Conservation (phyloP, 2,888 invertebrate species). For the Melanostoma mellinum region DNA sequence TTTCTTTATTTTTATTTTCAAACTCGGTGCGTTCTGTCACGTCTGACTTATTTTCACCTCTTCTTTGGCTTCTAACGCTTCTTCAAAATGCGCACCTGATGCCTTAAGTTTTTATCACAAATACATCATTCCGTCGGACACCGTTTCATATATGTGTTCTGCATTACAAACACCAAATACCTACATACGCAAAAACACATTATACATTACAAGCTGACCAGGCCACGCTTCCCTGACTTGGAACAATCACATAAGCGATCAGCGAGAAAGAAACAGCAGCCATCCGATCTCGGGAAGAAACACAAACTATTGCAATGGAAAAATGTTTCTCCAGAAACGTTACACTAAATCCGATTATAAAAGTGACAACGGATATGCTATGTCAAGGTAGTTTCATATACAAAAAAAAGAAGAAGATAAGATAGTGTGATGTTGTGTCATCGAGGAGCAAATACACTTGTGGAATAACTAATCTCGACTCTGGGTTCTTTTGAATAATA, state of each 20-base stretch:
- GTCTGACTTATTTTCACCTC: conserved; percentile 69
- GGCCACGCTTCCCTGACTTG: conserved; percentile 51
- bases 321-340: conserved; percentile 48
- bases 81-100: conserved; percentile 64
- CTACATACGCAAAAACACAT: background rate
- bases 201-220: conserved; percentile 27
- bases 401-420: conserved; percentile 26
- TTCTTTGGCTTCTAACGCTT: conserved; percentile 55
- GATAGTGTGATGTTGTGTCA: conserved; percentile 48
- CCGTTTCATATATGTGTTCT: conserved; percentile 56
- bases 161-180: conserved; percentile 65
- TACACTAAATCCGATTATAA: conserved; percentile 64
- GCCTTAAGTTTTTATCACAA: conserved; percentile 56
- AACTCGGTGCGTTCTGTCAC: conserved; percentile 62
- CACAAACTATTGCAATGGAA: conserved; percentile 42
- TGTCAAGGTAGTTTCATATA: conserved; percentile 64
- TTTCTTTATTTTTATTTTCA: background rate
- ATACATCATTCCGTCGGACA: conserved; percentile 37
- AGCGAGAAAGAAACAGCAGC: conserved; percentile 40
- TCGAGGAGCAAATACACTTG: conserved; percentile 36
- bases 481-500: background rate
- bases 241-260: conserved; percentile 57
- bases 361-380: conserved; percentile 61
- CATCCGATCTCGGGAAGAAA: conserved; percentile 43
- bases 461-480: conserved; percentile 24